Percentiles rank a stretch among this genome's conserved stretches.
phyloP scores from a whole-genome alignment of 2,888 invertebrate genomes.

The Marasmarcha lunaedactyla region DNA sequence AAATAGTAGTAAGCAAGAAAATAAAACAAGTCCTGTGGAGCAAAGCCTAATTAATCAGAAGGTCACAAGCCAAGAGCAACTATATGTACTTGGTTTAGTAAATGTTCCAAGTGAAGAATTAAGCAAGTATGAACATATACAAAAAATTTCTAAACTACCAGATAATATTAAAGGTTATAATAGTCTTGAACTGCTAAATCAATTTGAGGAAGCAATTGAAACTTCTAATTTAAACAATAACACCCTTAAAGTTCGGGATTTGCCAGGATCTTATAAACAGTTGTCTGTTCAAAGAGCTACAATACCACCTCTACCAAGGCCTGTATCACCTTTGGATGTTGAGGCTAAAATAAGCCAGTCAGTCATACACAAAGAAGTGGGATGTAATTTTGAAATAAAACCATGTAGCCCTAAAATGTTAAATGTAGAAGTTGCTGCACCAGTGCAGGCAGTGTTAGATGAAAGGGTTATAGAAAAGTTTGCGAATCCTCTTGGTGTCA shows the following conservation, averaged over 20 bases:
- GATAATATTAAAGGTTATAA: constrained; percentile 65
- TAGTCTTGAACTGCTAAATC: constrained; percentile 52
- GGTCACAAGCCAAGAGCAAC: constrained; percentile 44
- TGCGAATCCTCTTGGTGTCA: constrained; percentile 37
- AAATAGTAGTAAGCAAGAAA: constrained; percentile 30
- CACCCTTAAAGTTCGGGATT: constrained; percentile 23
- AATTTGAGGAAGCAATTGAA: constrained; percentile 61
- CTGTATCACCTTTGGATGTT: constrained; percentile 58
- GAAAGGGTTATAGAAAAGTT: constrained; percentile 59
- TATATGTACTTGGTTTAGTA: constrained; percentile 58
- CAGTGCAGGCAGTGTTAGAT: constrained; percentile 40
- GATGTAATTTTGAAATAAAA: constrained; percentile 65
- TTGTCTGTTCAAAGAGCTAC: constrained; percentile 19
- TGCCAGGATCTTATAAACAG: constrained; percentile 21
- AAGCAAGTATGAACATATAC: constrained; percentile 62
- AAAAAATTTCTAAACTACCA: constrained; percentile 61
- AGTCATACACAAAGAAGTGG: constrained; percentile 65
- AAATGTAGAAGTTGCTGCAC: constrained; percentile 52
- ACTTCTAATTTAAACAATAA: constrained; percentile 36
- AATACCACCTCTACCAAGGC: constrained; percentile 30
- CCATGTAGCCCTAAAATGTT: constrained; percentile 65
- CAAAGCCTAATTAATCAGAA: constrained; percentile 22
- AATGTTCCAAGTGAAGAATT: constrained; percentile 61
- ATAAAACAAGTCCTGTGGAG: constrained; percentile 15
- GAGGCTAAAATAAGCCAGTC: constrained; percentile 68